Conservation (phyloP, 2,888 invertebrate genomes). For the Tipula confusa region DNA sequence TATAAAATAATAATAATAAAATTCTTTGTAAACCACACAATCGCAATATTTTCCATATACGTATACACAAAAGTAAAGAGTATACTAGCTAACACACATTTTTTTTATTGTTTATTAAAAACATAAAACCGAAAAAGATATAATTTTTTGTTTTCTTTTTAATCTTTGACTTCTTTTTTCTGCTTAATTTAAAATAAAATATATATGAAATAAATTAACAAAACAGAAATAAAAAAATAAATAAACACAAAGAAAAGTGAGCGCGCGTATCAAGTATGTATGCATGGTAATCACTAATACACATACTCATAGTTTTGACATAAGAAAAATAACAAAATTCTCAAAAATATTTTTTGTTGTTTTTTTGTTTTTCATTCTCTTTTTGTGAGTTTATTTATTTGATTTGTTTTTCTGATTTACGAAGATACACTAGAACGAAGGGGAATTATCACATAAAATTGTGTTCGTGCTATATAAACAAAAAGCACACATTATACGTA, state of each 20-base stretch:
- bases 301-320: neutral
- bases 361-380: neutral
- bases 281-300: neutral
- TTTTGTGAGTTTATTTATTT: conserved; percentile 13
- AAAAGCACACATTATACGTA: neutral
- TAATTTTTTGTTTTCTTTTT: neutral
- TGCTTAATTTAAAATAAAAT: conserved; percentile 7
- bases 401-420: neutral
- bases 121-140: conserved; percentile 20
- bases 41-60: conserved; percentile 3
- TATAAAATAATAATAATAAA: neutral
- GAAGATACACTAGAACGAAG: neutral
- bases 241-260: conserved; percentile 25
- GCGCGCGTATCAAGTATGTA: neutral
- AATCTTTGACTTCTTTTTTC: neutral
- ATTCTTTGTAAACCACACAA: conserved; percentile 20
- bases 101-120: conserved; percentile 13
- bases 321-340: conserved; percentile 6
- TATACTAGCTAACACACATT: neutral
- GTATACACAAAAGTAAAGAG: neutral
- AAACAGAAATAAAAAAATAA: neutral
- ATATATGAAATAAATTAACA: neutral
- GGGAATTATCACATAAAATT: conserved; percentile 12
- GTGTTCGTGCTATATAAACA: neutral
- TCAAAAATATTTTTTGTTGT: neutral